phyloP scores from a whole-genome alignment of 2,888 invertebrate species.

The Cantharis flavilabris region DNA sequence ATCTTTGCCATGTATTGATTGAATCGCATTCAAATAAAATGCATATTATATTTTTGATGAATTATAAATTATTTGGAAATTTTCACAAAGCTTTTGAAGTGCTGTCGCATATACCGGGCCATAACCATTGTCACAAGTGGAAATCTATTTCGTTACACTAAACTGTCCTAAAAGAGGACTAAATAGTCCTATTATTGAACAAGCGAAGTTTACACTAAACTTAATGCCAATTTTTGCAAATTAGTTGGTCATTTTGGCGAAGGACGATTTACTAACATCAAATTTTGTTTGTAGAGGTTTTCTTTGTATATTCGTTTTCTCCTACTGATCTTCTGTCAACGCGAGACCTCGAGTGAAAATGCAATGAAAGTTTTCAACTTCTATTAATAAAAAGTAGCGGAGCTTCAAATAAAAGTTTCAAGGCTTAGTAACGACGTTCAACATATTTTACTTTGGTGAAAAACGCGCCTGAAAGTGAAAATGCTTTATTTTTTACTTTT shows the following conservation, averaged over 20 bases:
- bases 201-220: no score
- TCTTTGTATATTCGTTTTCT: background rate
- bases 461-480: background rate
- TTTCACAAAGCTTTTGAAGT: background rate
- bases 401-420: constrained; percentile 22
- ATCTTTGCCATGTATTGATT: background rate
- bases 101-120: no score
- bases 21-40: background rate
- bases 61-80: background rate
- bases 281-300: background rate
- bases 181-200: no score
- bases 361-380: background rate
- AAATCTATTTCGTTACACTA: no score
- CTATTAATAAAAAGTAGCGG: constrained; percentile 13
- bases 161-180: no score
- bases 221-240: no score
- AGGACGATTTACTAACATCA: background rate
- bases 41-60: background rate
- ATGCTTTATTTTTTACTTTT: background rate
- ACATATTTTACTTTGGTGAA: constrained; percentile 14
- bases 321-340: background rate
- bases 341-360: background rate
- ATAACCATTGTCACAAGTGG: no score
- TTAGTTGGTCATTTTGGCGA: background rate
- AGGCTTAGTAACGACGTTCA: constrained; percentile 12